phyloP scores from a whole-genome alignment of 2,113 vertebrate genomes.

The Chlamydotis undulata region DNA sequence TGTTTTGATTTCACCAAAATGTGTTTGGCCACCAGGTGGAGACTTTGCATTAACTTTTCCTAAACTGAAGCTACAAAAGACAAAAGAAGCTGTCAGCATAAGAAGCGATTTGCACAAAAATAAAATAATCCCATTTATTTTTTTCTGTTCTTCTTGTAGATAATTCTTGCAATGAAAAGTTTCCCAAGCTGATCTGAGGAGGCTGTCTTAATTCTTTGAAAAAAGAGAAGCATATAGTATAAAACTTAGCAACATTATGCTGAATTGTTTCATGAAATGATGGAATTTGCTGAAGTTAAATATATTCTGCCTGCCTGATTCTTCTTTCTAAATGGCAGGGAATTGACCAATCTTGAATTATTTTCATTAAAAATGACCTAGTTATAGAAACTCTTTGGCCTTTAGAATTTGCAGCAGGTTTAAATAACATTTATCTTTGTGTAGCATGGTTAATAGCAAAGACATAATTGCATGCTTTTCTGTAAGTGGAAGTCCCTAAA shows the following conservation, averaged over 20 bases:
- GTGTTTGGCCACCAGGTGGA: slow-evolving; percentile 62
- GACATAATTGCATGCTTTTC: slow-evolving; percentile 22
- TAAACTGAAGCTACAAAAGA: background rate
- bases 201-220: background rate
- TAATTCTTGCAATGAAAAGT: slow-evolving; percentile 30
- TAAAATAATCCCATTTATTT: slow-evolving; percentile 46
- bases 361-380: slow-evolving; percentile 46
- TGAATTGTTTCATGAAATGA: slow-evolving; percentile 30
- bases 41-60: slow-evolving; percentile 62
- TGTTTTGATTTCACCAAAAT: background rate
- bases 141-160: slow-evolving; percentile 19
- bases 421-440: slow-evolving; percentile 44
- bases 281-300: slow-evolving; percentile 1
- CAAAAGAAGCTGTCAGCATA: background rate
- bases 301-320: background rate
- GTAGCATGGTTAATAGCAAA: slow-evolving; percentile 19
- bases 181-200: slow-evolving; percentile 3
- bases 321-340: slow-evolving; percentile 5
- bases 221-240: background rate
- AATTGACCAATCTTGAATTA: slow-evolving; percentile 6
- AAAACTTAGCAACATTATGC: slow-evolving; percentile 9
- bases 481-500: slow-evolving; percentile 29
- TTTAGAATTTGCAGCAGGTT: slow-evolving; percentile 28
- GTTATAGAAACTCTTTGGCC: slow-evolving; percentile 19
- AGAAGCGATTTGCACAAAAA: slow-evolving; percentile 47